Evolutionary conservation across 1,140 invertebrate genomes (phyloP), one percentile per base, ranked within the genome.

Genomic region (Drosophila eugracilis): DNA sequence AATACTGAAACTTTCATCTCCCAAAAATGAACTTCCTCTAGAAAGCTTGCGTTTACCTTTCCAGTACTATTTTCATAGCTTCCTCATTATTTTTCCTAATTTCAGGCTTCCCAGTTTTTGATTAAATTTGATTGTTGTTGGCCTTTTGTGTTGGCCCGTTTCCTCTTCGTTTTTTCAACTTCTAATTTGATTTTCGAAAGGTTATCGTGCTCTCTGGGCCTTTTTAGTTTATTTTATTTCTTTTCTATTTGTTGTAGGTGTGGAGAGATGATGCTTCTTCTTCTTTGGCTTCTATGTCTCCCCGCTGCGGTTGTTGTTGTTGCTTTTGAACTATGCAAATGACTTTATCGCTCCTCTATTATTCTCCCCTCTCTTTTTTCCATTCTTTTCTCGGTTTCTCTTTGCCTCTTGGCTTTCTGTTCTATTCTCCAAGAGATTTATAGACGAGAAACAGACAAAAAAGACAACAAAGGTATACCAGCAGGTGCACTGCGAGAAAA

Each of bases 121-220:
- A 69, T 69, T 69, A 69, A 67, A 69, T 69, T 67, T 62, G 59
- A 63, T 69, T 69, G 47, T 69, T 69, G 37, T 36, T 67, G 28
- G 45, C 28, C 45, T 67, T 67, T 69, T 76, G 36, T 37, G 34
- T 21, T 21, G 53, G 28, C 57, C 9, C 36, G 28, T 28, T 54
- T 53, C 42, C 34, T 67, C 55, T 58, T 48, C 53, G 48, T 19
- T 34, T 71, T 59, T 77, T 65, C 45, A 57, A 77, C 67, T 85
- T 85, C 62, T 86, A 78, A 86, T 81, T 85, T 86, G 77, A 85
- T 69, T 85, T 81, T 86, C 63, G 63, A 88, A 81, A 86, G 81
- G 81, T 85, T 86, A 88, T 81, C 81, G 73, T 42, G 65, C 63
- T 44, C 28, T 39, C 32, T 44, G n/a, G 30, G 26, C 17, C 72